A percentile compares a stretch with the other conserved stretches of the same genome.
phyloP scores from a whole-genome alignment of 2,888 invertebrate genomes.

The Ceraclea dissimilis region DNA sequence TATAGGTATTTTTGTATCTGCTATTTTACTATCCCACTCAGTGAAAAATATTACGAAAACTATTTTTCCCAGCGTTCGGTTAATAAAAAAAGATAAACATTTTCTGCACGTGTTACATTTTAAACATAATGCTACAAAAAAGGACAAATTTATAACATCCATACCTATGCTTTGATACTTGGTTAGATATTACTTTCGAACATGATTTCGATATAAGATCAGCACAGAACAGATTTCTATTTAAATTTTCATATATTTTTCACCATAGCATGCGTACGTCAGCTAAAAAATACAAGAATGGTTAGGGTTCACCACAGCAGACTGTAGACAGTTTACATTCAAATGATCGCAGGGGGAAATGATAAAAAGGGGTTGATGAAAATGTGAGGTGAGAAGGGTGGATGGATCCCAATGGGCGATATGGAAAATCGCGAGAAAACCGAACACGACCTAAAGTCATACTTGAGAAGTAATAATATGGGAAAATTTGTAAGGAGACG shows the following conservation, averaged over 20 bases:
- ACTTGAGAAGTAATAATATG: slow-evolving; percentile 6
- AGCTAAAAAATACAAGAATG: slow-evolving; percentile 14
- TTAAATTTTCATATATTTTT: slow-evolving; percentile 16
- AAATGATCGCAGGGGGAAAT: slow-evolving; percentile 21
- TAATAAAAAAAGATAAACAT: too few species aligned
- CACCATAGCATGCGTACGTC: slow-evolving; percentile 14
- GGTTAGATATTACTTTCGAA: not conserved
- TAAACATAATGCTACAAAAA: not conserved
- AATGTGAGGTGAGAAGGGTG: not conserved
- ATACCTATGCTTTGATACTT: not conserved
- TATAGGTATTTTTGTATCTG: too few species aligned
- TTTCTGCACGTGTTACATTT: not conserved
- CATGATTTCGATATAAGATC: too few species aligned
- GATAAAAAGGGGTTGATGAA: not conserved
- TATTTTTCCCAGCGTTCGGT: too few species aligned
- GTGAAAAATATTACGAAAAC: too few species aligned
- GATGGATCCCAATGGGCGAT: not conserved
- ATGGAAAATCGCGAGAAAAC: not conserved
- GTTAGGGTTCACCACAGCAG: not conserved
- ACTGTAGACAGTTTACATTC: slow-evolving; percentile 22
- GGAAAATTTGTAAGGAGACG: slow-evolving; percentile 1
- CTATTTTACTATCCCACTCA: too few species aligned
- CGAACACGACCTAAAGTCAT: too few species aligned
- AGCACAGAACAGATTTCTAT: slow-evolving; percentile 6
- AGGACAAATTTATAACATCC: not conserved